Base-by-base conservation (phyloP, 2,888 invertebrate genomes). In the Oscheius onirici region DNA sequence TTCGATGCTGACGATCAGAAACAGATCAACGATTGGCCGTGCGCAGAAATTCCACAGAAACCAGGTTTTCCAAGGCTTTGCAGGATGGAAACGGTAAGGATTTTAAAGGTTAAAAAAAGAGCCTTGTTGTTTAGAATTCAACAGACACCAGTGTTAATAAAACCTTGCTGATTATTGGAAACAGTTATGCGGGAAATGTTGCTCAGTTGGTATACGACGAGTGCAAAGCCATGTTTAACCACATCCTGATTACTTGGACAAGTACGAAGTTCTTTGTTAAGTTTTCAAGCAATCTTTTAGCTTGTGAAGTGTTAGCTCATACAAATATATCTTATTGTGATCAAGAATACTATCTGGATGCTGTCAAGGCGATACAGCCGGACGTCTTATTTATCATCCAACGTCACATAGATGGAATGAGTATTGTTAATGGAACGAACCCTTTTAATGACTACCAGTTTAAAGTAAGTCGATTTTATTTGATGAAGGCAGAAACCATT, bases 381-480 rank as follows among this genome's bases (percentile, higher is more conserved):
- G 58, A 58, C 41, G 40, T 41, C 17, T 20, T 58, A 20, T 20
- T 58, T 5, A 58, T 58, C n/a, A 41, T 58, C 41, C 41, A 6
- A 20, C 40, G 40, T 11, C 40, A 58, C 11, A 3, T 41, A 11
- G 17, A 40, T 11, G 41, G 41, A 5, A 58, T 20, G 34, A 2
- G 10, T 40, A 13, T 58, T 17, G n/a, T 11, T 13, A 41, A 58
- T 41, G 58, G 58, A 40, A 58, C 58, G 20, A 58, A 8, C 3
- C 40, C 40, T 1, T 58, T 58, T 41, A 41, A 58, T 40, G 58
- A 58, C 58, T 58, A 22, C 13, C 40, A 58, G 17, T 58, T 41
- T 20, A 43, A 40, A 6, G 58, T 58, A 22, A 46, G 28, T 13
- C n/a, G n/a, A n/a, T n/a, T n/a, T n/a, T n/a, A n/a, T n/a, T n/a